Percentiles rank a stretch among this genome's conserved stretches.
Evolutionary conservation across 2,113 vertebrate species (phyloP).

Genomic region (Mormyrus iriodes): DNA sequence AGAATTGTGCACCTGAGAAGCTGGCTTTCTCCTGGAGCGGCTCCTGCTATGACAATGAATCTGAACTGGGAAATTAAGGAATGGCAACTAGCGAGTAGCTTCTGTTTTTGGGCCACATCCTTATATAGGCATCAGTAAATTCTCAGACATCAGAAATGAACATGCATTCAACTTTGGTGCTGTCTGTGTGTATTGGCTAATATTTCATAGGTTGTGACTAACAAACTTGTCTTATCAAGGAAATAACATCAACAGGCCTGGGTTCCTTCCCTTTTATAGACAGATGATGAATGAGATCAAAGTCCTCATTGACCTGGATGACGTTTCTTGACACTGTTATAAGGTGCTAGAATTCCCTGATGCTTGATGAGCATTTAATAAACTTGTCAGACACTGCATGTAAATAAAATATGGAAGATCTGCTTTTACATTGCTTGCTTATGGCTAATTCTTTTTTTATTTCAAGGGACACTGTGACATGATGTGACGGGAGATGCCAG

Average conservation of each 20-base stretch:
- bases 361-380: not conserved
- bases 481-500: not conserved
- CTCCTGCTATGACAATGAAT: not conserved
- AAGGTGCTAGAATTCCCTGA: not conserved
- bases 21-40: not conserved
- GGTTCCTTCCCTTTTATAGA: not conserved
- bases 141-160: not conserved
- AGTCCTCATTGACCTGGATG: not conserved
- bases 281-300: not conserved
- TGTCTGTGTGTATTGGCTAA: not conserved
- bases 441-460: not conserved
- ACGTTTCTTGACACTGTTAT: not conserved
- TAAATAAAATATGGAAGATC: not conserved
- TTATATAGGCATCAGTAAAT: not conserved
- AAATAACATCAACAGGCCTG: not conserved
- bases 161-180: not conserved
- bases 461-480: not conserved
- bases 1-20: not conserved
- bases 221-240: not conserved
- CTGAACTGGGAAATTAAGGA: not conserved
- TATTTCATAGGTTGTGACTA: not conserved
- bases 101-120: not conserved
- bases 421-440: not conserved
- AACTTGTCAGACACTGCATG: not conserved
- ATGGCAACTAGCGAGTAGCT: not conserved